phyloP scores from a whole-genome alignment of 2,797 vertebrate species.

The Tenualosa ilisha region DNA sequence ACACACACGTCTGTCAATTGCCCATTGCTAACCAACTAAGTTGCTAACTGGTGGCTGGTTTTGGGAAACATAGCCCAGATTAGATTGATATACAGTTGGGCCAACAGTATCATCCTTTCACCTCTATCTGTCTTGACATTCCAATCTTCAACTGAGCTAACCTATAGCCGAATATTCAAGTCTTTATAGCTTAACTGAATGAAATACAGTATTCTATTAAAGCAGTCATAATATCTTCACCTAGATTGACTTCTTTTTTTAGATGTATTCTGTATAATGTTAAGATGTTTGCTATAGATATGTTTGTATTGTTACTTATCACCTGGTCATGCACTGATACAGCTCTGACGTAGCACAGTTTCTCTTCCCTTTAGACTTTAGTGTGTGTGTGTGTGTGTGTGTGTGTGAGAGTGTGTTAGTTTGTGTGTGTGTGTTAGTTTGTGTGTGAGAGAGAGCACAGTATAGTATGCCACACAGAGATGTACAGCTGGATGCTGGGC shows the following conservation, averaged over 20 bases:
- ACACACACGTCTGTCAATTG: neutral
- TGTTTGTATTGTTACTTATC: neutral
- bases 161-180: neutral
- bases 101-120: neutral
- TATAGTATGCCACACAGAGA: too few relatives aligned
- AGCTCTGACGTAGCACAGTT: conserved; percentile 1
- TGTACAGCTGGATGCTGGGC: too few relatives aligned
- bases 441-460: neutral
- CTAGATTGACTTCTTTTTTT: too few relatives aligned
- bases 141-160: neutral
- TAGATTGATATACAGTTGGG: neutral
- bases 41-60: too few relatives aligned
- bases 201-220: neutral
- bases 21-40: too few relatives aligned
- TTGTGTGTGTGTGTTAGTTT: neutral
- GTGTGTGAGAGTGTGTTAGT: neutral
- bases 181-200: neutral
- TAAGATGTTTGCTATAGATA: neutral
- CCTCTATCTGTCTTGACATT: neutral
- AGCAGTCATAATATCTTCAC: neutral
- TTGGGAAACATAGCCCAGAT: neutral
- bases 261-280: neutral
- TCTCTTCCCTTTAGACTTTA: neutral
- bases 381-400: neutral
- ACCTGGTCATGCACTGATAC: neutral